Conservation (phyloP, 37 sponge, comb jelly and placozoan genomes). For the Halisarca cf. caerulea region DNA sequence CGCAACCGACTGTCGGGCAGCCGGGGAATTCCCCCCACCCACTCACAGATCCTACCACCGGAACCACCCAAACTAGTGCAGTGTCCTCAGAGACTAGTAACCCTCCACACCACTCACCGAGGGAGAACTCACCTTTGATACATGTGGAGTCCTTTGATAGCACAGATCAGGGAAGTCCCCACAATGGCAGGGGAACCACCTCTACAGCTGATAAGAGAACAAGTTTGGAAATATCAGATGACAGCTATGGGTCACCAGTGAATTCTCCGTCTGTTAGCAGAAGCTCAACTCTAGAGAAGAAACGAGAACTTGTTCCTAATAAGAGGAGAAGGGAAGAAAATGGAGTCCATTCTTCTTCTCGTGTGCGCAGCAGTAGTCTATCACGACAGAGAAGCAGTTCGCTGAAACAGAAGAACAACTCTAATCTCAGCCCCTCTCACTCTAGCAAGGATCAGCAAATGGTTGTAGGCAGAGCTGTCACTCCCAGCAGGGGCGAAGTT, state of each 20-base stretch:
- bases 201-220: neutral
- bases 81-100: too few relatives aligned
- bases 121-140: neutral
- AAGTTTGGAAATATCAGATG: neutral
- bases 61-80: too few relatives aligned
- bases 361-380: neutral
- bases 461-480: too few relatives aligned
- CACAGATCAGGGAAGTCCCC: neutral
- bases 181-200: constrained; percentile 9
- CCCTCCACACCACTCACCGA: neutral
- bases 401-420: neutral
- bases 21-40: neutral
- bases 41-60: neutral
- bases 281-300: constrained; percentile 1
- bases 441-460: too few relatives aligned
- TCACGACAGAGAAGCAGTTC: neutral
- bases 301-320: too few relatives aligned
- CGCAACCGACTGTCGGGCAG: too few relatives aligned
- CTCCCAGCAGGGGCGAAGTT: too few relatives aligned
- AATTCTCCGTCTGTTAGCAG: neutral
- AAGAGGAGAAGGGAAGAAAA: too few relatives aligned
- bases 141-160: neutral
- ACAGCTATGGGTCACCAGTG: neutral
- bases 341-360: neutral
- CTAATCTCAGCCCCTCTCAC: too few relatives aligned